Percentiles rank a stretch among this genome's conserved stretches.
phyloP scores from a whole-genome alignment of 2,113 vertebrate species.

The Mesoclemmys tuberculata region DNA sequence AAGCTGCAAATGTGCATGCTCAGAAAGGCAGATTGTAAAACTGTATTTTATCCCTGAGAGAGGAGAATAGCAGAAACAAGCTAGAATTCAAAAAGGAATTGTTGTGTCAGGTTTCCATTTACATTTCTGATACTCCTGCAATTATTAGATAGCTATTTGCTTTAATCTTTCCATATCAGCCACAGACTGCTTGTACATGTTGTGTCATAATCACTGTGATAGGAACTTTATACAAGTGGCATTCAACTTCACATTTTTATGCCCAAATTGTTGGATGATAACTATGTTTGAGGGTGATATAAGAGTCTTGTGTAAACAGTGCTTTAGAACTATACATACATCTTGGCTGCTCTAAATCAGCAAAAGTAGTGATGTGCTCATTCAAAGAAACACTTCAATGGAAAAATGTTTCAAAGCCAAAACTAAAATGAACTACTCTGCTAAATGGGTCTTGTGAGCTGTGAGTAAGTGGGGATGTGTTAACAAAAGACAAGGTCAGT shows the following conservation, averaged over 20 bases:
- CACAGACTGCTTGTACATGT: slow-evolving; percentile 61
- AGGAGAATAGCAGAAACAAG: slow-evolving; percentile 32
- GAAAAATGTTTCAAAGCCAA: slow-evolving; percentile 75
- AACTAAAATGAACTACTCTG: slow-evolving; percentile 37
- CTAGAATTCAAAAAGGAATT: slow-evolving; percentile 39
- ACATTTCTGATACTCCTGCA: slow-evolving; percentile 77
- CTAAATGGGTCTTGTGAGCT: slow-evolving; percentile 27
- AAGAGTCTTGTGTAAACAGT: slow-evolving; percentile 52
- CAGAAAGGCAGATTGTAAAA: slow-evolving; percentile 54
- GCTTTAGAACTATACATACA: slow-evolving; percentile 60
- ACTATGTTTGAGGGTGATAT: slow-evolving; percentile 62
- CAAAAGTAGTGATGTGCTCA: slow-evolving; percentile 57
- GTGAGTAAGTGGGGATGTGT: slow-evolving; percentile 25
- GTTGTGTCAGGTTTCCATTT: slow-evolving; percentile 70
- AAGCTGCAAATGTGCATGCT: slow-evolving; percentile 30
- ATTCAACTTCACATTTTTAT: slow-evolving; percentile 63
- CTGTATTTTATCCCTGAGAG: slow-evolving; percentile 37
- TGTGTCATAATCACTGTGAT: slow-evolving; percentile 59
- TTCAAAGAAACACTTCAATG: slow-evolving; percentile 72
- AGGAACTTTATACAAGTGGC: slow-evolving; percentile 49
- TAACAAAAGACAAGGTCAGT: slow-evolving; percentile 64
- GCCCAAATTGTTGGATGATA: slow-evolving; percentile 46
- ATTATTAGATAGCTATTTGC: slow-evolving; percentile 77
- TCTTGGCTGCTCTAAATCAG: slow-evolving; percentile 68
- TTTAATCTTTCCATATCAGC: slow-evolving; percentile 75